phyloP scores from a whole-genome alignment of 1,140 invertebrate genomes.

The Lysiphlebus fabarum region DNA sequence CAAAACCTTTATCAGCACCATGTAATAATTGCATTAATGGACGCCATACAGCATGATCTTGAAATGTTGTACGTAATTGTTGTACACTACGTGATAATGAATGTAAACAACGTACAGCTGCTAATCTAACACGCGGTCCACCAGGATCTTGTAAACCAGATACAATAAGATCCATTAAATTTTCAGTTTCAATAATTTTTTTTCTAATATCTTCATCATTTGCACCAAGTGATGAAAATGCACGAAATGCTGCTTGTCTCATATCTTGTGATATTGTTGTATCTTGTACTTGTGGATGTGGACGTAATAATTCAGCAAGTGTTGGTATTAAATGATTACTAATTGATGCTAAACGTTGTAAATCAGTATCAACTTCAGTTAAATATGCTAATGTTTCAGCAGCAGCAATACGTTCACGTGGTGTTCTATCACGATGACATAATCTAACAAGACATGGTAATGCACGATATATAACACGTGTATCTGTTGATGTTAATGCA shows the following conservation, averaged over 20 bases:
- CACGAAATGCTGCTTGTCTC: slow-evolving; percentile 58
- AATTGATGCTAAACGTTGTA: slow-evolving; percentile 84
- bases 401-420: slow-evolving; percentile 74
- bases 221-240: slow-evolving; percentile 86
- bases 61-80: slow-evolving; percentile 88
- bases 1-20: slow-evolving; percentile 57
- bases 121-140: slow-evolving; percentile 67
- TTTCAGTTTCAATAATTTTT: slow-evolving; percentile 87
- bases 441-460: slow-evolving; percentile 77
- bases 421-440: slow-evolving; percentile 77
- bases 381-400: slow-evolving; percentile 88
- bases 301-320: slow-evolving; percentile 74
- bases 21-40: slow-evolving; percentile 82
- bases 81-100: slow-evolving; percentile 90
- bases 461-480: slow-evolving; percentile 76
- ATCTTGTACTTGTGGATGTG: slow-evolving; percentile 49
- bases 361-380: slow-evolving; percentile 85
- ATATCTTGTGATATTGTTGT: slow-evolving; percentile 49
- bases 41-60: slow-evolving; percentile 89
- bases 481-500: slow-evolving; percentile 71
- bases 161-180: slow-evolving; percentile 84
- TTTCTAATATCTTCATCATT: slow-evolving; percentile 94
- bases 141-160: slow-evolving; percentile 73
- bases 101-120: slow-evolving; percentile 88
- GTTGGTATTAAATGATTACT: slow-evolving; percentile 87